Evolutionary conservation across 2,888 invertebrate species (phyloP).

Genomic region (Harmothoe impar): DNA sequence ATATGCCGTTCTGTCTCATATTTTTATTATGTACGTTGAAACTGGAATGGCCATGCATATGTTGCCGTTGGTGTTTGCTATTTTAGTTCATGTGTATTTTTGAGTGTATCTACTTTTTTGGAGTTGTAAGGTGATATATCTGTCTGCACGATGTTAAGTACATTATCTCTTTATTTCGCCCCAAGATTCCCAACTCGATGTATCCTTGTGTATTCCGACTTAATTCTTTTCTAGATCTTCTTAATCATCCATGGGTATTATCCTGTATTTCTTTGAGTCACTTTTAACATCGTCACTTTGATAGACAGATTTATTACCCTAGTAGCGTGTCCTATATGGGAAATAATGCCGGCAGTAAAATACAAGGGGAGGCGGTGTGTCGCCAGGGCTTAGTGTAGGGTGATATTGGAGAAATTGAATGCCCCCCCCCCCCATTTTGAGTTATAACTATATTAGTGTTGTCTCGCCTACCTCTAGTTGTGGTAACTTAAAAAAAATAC

Average conservation of each 20-base stretch:
- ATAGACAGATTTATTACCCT: no score
- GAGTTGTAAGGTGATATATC: no score
- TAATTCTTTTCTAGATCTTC: no score
- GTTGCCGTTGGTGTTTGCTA: background rate
- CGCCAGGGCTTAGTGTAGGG: background rate
- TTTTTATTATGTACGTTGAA: background rate
- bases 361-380: background rate
- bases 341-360: background rate
- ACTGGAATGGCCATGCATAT: background rate
- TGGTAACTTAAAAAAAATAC: background rate
- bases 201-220: background rate
- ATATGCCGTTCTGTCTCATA: background rate
- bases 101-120: background rate
- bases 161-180: no score
- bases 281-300: no score
- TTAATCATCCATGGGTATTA: no score
- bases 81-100: background rate
- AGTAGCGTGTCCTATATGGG: no score
- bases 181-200: background rate
- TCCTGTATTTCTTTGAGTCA: background rate
- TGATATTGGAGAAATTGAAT: conserved; percentile 25
- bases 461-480: background rate
- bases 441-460: conserved; percentile 4
- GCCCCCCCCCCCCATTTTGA: no score
- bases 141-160: no score